These are phyloP conservation scores for Phataginus tetradactyla DNA, from an alignment of 2,797 vertebrate genomes.

Conservation along the genomic window DNA sequence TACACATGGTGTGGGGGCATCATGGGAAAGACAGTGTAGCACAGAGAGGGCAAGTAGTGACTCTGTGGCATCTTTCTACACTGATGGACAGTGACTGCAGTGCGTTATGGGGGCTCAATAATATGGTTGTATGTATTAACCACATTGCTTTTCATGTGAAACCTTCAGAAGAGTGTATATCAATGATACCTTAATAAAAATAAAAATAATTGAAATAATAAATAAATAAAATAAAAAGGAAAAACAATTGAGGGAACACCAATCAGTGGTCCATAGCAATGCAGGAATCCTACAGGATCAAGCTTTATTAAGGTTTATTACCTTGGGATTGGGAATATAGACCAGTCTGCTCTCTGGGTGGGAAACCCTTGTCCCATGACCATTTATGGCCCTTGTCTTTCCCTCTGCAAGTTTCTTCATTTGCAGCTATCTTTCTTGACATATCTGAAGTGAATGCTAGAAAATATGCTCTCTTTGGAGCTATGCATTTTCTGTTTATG, in stretches of 20 bases:
- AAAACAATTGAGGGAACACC: background rate
- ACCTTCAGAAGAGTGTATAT: no score
- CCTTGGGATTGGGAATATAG: background rate
- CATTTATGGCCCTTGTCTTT: background rate
- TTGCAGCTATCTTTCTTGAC: background rate
- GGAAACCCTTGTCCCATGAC: background rate
- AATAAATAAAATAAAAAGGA: no score
- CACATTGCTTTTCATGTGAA: no score
- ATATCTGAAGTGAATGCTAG: background rate
- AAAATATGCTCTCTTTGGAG: background rate
- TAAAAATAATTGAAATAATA: no score
- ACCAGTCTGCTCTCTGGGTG: background rate
- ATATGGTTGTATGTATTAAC: no score
- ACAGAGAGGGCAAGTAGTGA: no score
- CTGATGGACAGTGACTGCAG: no score
- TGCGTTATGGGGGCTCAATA: no score
- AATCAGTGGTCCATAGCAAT: background rate
- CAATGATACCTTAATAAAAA: no score
- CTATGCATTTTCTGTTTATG: background rate
- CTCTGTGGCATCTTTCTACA: no score
- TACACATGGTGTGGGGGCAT: no score
- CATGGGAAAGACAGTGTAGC: no score
- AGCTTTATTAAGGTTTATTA: background rate
- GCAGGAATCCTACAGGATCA: background rate
- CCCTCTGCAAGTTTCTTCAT: background rate